Evolutionary conservation across 2,113 vertebrate genomes (phyloP).

Genomic region (Melanotaenia duboulayi): DNA sequence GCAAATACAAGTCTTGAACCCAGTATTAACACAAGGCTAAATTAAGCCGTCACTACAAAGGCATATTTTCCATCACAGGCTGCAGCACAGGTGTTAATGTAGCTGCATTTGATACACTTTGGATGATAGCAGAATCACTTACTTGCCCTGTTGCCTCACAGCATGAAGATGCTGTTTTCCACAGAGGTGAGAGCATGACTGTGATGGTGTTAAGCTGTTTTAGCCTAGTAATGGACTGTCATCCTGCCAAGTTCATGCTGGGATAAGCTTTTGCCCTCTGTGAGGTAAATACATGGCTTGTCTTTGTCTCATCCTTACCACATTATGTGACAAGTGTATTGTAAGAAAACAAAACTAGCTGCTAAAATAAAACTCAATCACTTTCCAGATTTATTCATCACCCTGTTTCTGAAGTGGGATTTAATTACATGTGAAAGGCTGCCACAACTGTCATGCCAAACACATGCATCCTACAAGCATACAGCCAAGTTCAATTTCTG

Average conservation of each 20-base stretch:
- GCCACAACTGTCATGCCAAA: neutral
- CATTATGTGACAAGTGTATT: neutral
- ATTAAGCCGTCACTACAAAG: neutral
- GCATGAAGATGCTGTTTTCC: slow-evolving; percentile 37
- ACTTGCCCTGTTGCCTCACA: slow-evolving; percentile 43
- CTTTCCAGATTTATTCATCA: neutral
- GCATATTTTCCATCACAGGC: slow-evolving; percentile 1
- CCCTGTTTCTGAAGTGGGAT: slow-evolving; percentile 33
- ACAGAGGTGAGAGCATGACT: slow-evolving; percentile 60
- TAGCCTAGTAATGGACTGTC: slow-evolving; percentile 35
- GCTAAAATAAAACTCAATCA: neutral
- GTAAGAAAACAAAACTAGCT: no score
- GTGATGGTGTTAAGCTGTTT: slow-evolving; percentile 55
- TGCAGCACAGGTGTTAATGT: slow-evolving; percentile 54
- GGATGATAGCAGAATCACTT: slow-evolving; percentile 35
- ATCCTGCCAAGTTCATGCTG: slow-evolving; percentile 40
- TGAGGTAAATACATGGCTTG: slow-evolving; percentile 23
- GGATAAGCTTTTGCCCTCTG: slow-evolving; percentile 47
- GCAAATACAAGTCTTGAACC: slow-evolving; percentile 8
- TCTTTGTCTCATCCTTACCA: slow-evolving; percentile 9
- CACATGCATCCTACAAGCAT: neutral
- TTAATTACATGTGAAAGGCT: slow-evolving; percentile 37
- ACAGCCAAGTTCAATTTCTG: slow-evolving; percentile 30
- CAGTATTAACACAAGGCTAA: slow-evolving; percentile 1
- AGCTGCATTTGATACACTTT: slow-evolving; percentile 37